Evolutionary conservation across 2,888 invertebrate genomes (phyloP), one percentile per base, ranked within the genome.

Genomic region (Thereva unica): DNA sequence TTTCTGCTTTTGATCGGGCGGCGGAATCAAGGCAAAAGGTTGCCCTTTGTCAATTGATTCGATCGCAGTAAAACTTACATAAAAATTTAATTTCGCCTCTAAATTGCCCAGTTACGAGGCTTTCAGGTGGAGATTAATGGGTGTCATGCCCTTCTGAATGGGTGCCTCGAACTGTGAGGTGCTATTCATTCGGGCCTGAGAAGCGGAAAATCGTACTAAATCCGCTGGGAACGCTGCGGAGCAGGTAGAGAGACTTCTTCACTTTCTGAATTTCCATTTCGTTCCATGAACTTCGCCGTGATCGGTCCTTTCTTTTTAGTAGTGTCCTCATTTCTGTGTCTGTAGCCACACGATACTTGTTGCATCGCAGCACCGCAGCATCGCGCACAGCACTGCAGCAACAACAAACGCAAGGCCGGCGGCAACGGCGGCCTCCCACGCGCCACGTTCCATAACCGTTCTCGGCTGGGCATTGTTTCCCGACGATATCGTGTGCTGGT

Each of bases 341-440:
- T 10, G 12, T 10, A 49, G 35, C 10, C 59, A 59, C 57, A 37
- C 45, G 47, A 59, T 47, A 12, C 7, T 4, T 47, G 23, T 57
- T 37, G 49, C 45, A 37, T 57, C 45, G 6, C 23, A 57, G 35
- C 40, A 45, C 8, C 10, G 23, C 35, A 45, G 12, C 12, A 49
- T 23, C 23, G 23, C 23, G 23, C 42, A 4, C 42, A 42, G 8
- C 9, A 44, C 4, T 8, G 6, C 9, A 44, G 10, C 9, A 44
- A 44, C 9, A 44, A 44, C 12, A 63, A 53, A 4, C 12, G 34
- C 63, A 50, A 63, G 52, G 63, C 52, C 41, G 63, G 12, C 63
- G 63, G 64, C 23, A 23, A 23, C 23, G 23, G 23, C 53, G 64
- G 64, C 64, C 64, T 64, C 64, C 64, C 64, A 64, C 64, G 64